phyloP scores from a whole-genome alignment of 1,140 invertebrate genomes.

The Coptotermes formosanus region DNA sequence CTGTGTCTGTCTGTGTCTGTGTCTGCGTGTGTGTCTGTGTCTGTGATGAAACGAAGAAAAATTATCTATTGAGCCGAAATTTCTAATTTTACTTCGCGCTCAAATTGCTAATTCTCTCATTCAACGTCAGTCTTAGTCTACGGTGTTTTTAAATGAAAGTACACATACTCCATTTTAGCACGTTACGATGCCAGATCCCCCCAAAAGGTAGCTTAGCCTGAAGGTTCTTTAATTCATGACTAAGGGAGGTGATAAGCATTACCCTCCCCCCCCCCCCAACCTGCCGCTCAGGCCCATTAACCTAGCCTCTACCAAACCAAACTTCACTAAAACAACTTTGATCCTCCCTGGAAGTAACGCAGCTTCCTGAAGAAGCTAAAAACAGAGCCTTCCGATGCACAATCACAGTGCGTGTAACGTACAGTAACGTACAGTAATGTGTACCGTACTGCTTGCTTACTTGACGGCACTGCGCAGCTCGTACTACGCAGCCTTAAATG shows the following conservation, averaged over 20 bases:
- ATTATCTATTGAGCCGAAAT: no score
- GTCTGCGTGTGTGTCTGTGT: no score
- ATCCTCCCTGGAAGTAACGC: not conserved
- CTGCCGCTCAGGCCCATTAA: not conserved
- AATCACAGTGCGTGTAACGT: not conserved
- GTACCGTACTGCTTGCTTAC: not conserved
- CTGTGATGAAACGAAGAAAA: no score
- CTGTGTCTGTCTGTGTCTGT: no score
- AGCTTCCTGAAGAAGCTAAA: not conserved
- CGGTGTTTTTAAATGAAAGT: not conserved
- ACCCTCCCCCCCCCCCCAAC: not conserved
- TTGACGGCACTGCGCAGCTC: no score
- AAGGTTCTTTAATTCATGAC: constrained; percentile 7
- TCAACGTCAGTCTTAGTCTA: no score
- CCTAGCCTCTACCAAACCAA: not conserved
- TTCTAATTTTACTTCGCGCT: no score
- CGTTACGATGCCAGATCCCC: not conserved
- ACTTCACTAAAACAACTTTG: not conserved
- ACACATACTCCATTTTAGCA: not conserved
- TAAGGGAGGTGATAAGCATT: constrained; percentile 10
- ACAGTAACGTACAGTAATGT: not conserved
- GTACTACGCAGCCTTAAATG: no score
- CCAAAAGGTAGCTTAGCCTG: not conserved
- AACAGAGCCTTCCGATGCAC: not conserved
- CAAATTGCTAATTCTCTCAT: no score